Conservation (phyloP, 2,888 invertebrate genomes). For the Hedya salicella region DNA sequence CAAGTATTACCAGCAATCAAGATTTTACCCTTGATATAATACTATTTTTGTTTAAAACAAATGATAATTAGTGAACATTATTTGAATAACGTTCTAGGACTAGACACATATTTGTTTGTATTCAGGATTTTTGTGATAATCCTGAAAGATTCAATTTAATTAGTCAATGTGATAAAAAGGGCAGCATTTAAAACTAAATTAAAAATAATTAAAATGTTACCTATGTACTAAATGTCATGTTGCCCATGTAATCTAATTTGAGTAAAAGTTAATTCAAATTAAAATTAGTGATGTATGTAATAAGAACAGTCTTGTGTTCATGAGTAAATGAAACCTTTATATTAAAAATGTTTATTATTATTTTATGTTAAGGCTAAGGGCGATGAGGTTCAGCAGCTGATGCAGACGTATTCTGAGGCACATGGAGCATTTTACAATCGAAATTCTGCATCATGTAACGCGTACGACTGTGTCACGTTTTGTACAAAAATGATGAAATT, state of each 20-base stretch:
- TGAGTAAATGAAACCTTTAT: constrained; percentile 32
- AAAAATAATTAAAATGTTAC: constrained; percentile 31
- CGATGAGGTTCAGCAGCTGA: too few relatives aligned
- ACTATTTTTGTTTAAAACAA: constrained; percentile 34
- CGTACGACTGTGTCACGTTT: too few relatives aligned
- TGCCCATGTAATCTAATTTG: constrained; percentile 22
- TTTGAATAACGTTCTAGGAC: constrained; percentile 36
- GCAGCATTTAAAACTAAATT: constrained; percentile 18
- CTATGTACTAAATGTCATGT: constrained; percentile 37
- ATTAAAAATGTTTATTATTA: background rate
- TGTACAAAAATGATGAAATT: too few relatives aligned
- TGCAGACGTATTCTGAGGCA: too few relatives aligned
- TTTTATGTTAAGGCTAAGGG: background rate
- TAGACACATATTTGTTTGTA: constrained; percentile 37
- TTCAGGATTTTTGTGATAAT: constrained; percentile 31
- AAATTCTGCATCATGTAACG: too few relatives aligned
- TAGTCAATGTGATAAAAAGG: constrained; percentile 29
- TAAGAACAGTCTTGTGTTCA: constrained; percentile 38
- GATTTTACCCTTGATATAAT: constrained; percentile 17
- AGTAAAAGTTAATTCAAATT: constrained; percentile 22
- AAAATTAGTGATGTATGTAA: constrained; percentile 38
- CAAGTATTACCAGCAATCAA: constrained; percentile 26
- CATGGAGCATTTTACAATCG: too few relatives aligned
- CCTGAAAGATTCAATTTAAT: constrained; percentile 21
- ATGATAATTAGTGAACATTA: constrained; percentile 36